These are phyloP conservation scores for Hydriomena furcata DNA, from an alignment of 2,888 invertebrate species.

Conservation along the genomic window DNA sequence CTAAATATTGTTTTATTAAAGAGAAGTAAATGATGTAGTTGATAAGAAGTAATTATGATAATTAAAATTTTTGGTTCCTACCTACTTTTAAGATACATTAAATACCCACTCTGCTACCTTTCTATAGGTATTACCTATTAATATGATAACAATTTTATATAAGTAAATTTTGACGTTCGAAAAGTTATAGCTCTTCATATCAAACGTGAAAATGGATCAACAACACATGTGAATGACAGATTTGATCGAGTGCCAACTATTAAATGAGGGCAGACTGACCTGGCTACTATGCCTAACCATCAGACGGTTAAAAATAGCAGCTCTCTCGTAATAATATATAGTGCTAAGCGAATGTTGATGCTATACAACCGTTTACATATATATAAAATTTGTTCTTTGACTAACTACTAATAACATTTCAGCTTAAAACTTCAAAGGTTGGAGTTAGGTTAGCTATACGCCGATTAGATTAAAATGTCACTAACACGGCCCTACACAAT, in stretches of 20 bases:
- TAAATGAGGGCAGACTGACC: slow-evolving; percentile 52
- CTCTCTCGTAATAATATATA: slow-evolving; percentile 26
- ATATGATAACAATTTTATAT: background rate
- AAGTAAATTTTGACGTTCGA: slow-evolving; percentile 27
- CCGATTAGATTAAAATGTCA: slow-evolving; percentile 20
- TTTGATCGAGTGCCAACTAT: slow-evolving; percentile 60
- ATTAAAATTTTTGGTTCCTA: too few species aligned
- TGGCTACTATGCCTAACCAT: slow-evolving; percentile 43
- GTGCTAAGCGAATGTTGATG: slow-evolving; percentile 20
- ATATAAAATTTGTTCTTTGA: slow-evolving; percentile 1
- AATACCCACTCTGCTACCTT: too few species aligned
- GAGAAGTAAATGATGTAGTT: too few species aligned
- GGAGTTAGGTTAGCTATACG: slow-evolving; percentile 1
- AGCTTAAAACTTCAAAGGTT: background rate
- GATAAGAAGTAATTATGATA: too few species aligned
- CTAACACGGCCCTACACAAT: slow-evolving; percentile 12
- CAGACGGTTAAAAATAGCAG: slow-evolving; percentile 40
- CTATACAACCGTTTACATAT: slow-evolving; percentile 17
- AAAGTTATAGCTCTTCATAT: slow-evolving; percentile 43
- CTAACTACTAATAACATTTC: background rate
- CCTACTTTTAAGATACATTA: too few species aligned
- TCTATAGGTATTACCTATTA: background rate
- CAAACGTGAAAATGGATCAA: slow-evolving; percentile 59
- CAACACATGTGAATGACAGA: slow-evolving; percentile 54
- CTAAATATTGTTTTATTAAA: too few species aligned